Conservation (phyloP, 1,140 invertebrate genomes). For the Drosophila ambigua region DNA sequence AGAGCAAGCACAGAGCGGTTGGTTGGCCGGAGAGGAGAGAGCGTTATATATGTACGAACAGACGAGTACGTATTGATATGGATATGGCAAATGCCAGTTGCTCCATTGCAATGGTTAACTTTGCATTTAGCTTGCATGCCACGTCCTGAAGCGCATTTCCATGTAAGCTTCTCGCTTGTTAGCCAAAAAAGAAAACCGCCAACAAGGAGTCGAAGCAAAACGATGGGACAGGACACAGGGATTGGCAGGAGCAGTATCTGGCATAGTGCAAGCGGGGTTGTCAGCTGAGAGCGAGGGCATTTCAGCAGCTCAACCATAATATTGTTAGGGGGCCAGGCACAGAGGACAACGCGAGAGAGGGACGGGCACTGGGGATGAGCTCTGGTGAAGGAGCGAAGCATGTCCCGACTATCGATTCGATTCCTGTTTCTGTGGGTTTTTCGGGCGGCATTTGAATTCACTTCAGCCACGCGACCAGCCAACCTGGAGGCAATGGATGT, state of each 20-base stretch:
- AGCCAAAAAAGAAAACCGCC: slow-evolving; percentile 58
- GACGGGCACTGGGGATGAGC: slow-evolving; percentile 27
- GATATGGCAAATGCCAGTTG: slow-evolving; percentile 60
- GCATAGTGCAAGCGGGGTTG: slow-evolving; percentile 56
- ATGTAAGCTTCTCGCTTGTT: slow-evolving; percentile 74
- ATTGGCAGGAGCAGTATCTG: slow-evolving; percentile 22
- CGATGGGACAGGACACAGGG: slow-evolving; percentile 6
- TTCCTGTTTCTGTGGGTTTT: slow-evolving; percentile 32
- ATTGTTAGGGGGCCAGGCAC: background rate
- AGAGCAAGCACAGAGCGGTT: slow-evolving; percentile 20
- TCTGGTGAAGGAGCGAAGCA: slow-evolving; percentile 33
- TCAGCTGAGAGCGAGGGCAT: slow-evolving; percentile 58
- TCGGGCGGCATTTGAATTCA: slow-evolving; percentile 9
- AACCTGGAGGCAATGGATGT: slow-evolving; percentile 9
- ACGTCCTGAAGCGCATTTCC: slow-evolving; percentile 77
- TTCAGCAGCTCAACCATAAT: slow-evolving; percentile 36
- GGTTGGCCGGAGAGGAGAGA: slow-evolving; percentile 5
- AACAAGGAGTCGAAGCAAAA: slow-evolving; percentile 34
- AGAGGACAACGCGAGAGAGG: background rate
- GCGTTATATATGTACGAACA: too few species aligned
- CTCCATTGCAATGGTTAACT: slow-evolving; percentile 56
- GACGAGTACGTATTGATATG: slow-evolving; percentile 56
- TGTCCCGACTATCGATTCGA: slow-evolving; percentile 62
- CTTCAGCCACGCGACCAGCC: slow-evolving; percentile 8
- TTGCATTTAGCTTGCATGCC: slow-evolving; percentile 79